phyloP scores from a whole-genome alignment of 1,140 invertebrate genomes.

The Drosophila virilis region DNA sequence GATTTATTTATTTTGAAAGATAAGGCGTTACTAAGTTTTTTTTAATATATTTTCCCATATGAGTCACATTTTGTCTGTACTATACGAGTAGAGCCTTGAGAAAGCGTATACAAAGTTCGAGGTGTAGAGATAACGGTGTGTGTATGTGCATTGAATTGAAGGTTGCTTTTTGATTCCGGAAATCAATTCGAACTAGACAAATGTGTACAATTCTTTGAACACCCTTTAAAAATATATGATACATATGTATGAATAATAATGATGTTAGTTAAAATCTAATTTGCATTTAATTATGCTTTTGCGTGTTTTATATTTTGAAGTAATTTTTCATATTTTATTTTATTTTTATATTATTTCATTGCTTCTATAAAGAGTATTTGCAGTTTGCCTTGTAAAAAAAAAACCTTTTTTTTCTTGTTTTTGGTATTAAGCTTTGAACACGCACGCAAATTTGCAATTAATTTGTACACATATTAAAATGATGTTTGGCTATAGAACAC shows the following conservation, averaged over 20 bases:
- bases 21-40: not conserved
- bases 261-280: not conserved
- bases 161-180: constrained; percentile 30
- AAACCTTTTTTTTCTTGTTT: constrained; percentile 5
- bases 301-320: too few relatives aligned
- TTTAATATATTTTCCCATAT: constrained; percentile 1
- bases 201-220: not conserved
- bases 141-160: constrained; percentile 16
- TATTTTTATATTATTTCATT: not conserved
- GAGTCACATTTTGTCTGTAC: constrained; percentile 8
- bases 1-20: constrained; percentile 10
- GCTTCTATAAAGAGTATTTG: constrained; percentile 21
- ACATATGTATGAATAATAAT: not conserved
- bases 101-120: constrained; percentile 39
- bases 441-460: constrained; percentile 53
- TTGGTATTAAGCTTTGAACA: constrained; percentile 21
- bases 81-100: constrained; percentile 13
- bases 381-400: not conserved
- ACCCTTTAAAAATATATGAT: not conserved
- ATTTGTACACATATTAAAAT: constrained; percentile 49
- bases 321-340: not conserved
- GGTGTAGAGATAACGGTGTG: constrained; percentile 12
- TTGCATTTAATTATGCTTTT: not conserved
- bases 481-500: constrained; percentile 32
- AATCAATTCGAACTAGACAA: constrained; percentile 29